phyloP scores from a whole-genome alignment of 1,140 invertebrate genomes.

The Brachionus sp. region DNA sequence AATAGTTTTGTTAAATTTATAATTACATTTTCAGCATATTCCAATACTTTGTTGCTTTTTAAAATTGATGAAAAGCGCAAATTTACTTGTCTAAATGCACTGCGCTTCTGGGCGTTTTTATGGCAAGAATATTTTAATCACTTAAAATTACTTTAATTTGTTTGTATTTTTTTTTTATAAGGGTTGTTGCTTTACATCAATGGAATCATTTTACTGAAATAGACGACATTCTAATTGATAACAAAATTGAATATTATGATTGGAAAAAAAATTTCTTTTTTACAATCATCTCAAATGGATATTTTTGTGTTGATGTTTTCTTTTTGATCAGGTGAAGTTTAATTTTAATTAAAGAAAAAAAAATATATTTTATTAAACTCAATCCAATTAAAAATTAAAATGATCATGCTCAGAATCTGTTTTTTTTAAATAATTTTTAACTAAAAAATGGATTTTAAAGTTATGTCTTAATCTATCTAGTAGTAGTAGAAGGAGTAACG shows the following conservation, averaged over 20 bases:
- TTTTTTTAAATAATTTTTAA: too few species aligned
- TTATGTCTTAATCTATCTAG: too few species aligned
- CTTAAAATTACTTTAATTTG: too few species aligned
- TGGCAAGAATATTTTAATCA: too few species aligned
- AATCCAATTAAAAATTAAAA: too few species aligned
- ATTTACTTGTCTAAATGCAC: not conserved
- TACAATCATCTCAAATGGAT: constrained; percentile 22
- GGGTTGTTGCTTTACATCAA: constrained; percentile 2
- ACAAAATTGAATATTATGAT: not conserved
- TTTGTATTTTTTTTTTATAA: not conserved
- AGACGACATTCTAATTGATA: not conserved
- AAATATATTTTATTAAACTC: too few species aligned
- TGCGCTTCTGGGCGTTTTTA: not conserved
- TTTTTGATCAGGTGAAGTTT: constrained; percentile 25
- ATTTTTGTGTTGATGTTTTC: constrained; percentile 5
- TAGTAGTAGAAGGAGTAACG: too few species aligned
- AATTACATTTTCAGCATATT: not conserved
- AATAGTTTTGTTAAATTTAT: not conserved
- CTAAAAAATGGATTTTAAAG: too few species aligned
- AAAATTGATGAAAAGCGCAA: not conserved
- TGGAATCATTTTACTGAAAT: constrained; percentile 25
- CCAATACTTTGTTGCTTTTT: not conserved
- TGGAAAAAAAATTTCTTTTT: constrained; percentile 21
- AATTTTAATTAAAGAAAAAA: too few species aligned
- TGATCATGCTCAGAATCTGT: too few species aligned